These are phyloP conservation scores for Lasioglossum albipes DNA, from an alignment of 1,140 invertebrate species.

Conservation along the genomic window DNA sequence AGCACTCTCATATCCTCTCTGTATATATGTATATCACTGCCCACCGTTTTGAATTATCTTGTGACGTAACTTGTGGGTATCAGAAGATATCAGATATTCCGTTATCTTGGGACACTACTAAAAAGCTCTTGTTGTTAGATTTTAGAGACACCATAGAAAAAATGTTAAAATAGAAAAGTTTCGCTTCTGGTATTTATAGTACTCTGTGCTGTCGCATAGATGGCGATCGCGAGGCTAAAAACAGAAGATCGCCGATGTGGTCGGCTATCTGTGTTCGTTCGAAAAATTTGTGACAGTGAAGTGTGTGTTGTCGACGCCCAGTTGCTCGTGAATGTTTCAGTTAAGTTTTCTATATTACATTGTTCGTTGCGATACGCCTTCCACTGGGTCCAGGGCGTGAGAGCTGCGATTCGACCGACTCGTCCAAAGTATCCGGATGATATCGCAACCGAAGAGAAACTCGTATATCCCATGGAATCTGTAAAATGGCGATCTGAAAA, in stretches of 20 bases:
- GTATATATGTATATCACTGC: no score
- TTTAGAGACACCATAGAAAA: no score
- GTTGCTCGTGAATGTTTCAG: slow-evolving; percentile 71
- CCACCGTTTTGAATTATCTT: no score
- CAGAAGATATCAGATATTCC: no score
- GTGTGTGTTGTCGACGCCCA: slow-evolving; percentile 73
- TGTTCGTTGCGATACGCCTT: not conserved
- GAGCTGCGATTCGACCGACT: not conserved
- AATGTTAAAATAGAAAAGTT: no score
- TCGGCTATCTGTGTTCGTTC: slow-evolving; percentile 27
- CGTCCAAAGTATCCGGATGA: not conserved
- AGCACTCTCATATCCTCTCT: no score
- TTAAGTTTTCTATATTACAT: slow-evolving; percentile 55
- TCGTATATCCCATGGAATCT: slow-evolving; percentile 56
- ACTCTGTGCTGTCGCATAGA: not conserved
- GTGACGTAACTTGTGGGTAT: no score
- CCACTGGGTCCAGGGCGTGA: not conserved
- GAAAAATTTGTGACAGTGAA: slow-evolving; percentile 56
- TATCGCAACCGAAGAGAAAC: not conserved
- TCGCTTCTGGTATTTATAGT: no score
- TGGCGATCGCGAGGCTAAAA: slow-evolving; percentile 1
- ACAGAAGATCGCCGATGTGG: not conserved
- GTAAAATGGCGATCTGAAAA: slow-evolving; percentile 73
- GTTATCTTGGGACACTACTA: no score
- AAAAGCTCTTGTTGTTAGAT: no score